Percentiles rank a stretch among this genome's conserved stretches.
Conservation (phyloP, 2,113 vertebrate species). For the Tauraco erythrolophus region DNA sequence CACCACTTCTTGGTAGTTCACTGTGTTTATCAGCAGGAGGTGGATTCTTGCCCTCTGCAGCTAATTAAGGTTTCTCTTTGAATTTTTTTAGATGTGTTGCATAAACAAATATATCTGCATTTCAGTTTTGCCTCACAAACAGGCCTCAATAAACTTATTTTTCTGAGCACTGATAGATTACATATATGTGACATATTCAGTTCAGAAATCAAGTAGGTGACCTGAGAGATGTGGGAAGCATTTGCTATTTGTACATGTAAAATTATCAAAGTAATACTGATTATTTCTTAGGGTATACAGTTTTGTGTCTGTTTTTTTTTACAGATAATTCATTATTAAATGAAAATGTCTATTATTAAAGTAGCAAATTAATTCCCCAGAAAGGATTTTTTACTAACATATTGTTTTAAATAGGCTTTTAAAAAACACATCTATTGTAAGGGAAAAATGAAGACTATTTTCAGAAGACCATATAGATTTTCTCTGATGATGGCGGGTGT, state of each 20-base stretch:
- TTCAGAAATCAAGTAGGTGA: background rate
- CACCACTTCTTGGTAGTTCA: background rate
- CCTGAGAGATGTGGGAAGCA: background rate
- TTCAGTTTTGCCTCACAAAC: background rate
- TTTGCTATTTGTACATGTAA: background rate
- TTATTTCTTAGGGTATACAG: background rate
- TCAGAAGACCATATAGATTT: background rate
- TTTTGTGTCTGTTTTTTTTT: background rate
- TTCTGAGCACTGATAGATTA: background rate
- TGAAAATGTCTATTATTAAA: background rate
- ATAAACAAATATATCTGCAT: background rate
- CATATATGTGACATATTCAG: background rate
- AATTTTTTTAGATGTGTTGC: background rate
- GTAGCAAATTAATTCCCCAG: background rate
- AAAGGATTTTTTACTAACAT: background rate
- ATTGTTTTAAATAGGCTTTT: background rate
- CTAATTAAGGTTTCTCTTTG: background rate
- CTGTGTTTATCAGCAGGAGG: background rate
- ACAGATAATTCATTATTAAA: background rate
- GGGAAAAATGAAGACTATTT: background rate
- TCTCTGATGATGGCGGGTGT: background rate
- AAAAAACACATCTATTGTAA: background rate
- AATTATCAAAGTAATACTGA: background rate
- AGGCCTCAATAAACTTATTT: background rate
- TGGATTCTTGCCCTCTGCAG: background rate